phyloP scores from a whole-genome alignment of 2,888 invertebrate species.

The Neria commutata region DNA sequence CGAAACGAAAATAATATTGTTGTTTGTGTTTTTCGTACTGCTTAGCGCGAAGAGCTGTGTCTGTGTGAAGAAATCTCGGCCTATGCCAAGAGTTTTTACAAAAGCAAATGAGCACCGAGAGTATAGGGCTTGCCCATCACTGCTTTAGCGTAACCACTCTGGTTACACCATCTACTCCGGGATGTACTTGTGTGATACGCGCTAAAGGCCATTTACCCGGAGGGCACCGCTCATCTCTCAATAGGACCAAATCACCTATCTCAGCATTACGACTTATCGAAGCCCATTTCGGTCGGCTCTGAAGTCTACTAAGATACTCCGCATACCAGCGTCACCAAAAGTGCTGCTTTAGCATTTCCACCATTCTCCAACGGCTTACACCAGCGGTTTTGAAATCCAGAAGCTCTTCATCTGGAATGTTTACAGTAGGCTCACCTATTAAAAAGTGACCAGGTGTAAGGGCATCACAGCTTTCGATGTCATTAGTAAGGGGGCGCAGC shows the following conservation, averaged over 20 bases:
- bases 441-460: constrained; percentile 11
- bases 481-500: background rate
- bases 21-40: too few species aligned
- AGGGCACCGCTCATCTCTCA: background rate
- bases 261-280: background rate
- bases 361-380: constrained; percentile 4
- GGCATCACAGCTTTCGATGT: constrained; percentile 7
- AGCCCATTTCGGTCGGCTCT: constrained; percentile 1
- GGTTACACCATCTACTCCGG: constrained; percentile 12
- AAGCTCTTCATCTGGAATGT: background rate
- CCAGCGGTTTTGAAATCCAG: background rate
- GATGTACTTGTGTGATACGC: background rate
- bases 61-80: too few species aligned
- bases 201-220: constrained; percentile 3
- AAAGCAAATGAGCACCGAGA: too few species aligned
- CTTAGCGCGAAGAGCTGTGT: too few species aligned
- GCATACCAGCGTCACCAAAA: constrained; percentile 16
- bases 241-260: background rate
- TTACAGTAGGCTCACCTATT: background rate
- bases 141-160: constrained; percentile 20
- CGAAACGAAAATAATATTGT: too few species aligned
- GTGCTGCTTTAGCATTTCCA: constrained; percentile 3
- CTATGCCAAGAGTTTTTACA: too few species aligned
- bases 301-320: constrained; percentile 8
- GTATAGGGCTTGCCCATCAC: too few species aligned